Evolutionary conservation across 2,113 vertebrate genomes (phyloP), one percentile per base, ranked within the genome.

Genomic region (Fukomys damarensis): DNA sequence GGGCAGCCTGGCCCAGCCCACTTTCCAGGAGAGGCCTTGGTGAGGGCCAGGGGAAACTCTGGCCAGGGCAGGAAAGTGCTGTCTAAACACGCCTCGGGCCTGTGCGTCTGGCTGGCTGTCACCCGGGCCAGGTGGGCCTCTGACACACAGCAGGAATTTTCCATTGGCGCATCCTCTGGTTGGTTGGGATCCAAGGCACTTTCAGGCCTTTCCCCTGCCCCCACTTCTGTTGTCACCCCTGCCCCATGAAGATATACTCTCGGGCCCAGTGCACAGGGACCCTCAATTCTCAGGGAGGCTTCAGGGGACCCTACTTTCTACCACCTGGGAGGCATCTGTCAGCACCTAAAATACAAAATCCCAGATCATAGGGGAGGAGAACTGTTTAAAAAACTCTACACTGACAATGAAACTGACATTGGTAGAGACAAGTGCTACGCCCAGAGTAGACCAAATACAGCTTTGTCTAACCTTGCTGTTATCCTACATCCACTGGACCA

Each of bases 111-210:
- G 96, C 96, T 95, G 76, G 94, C 94, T 96, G 97, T 97, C 97
- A 96, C 96, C 92, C 94, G 66, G 89, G 82, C 95, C 97, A 98
- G 97, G 97, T 98, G 97, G 97, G 94, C 97, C 97, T 97, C 97
- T 97, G 97, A 98, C 95, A 97, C 96, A 96, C 93, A 96, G 94
- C 97, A 98, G 97, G 95, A 97, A 97, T 98, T 98, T 98, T 98
- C 97, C 97, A 96, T 92, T 97, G 52, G 97, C 30, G 38, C 95
- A 96, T 97, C 97, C 89, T 97, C 91, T 85, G 35, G 79, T 94
- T 97, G 97, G 97, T 98, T 94, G 82, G 52, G 89, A 96, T 97
- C 97, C 97, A 98, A 96, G 54, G 35, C 87, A 41, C 90, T 93
- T 95, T 93, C 74, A 70, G 88, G 58, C 19, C 7, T 41, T 65